Conservation (phyloP, 2,888 invertebrate genomes). For the Parthenolecanium corni region DNA sequence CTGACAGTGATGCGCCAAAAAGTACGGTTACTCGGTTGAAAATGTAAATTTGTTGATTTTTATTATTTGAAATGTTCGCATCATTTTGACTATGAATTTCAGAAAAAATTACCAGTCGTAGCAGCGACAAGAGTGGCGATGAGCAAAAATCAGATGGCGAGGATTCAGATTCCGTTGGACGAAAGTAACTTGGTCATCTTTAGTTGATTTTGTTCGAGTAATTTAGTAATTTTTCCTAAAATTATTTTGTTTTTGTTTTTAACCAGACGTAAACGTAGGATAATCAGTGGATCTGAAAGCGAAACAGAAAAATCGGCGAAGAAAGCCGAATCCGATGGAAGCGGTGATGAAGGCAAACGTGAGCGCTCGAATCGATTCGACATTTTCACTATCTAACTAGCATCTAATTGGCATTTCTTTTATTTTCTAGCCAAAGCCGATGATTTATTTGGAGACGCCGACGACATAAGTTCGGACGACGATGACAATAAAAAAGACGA, state of each 20-base stretch:
- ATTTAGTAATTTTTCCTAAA: no score
- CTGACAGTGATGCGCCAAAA: constrained; percentile 20
- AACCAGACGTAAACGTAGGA: constrained; percentile 3
- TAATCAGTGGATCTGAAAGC: constrained; percentile 17
- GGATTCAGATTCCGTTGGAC: background rate
- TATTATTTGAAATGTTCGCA: no score
- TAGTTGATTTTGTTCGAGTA: no score
- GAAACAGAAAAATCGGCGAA: constrained; percentile 28
- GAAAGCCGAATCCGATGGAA: constrained; percentile 25
- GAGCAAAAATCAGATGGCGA: constrained; percentile 4
- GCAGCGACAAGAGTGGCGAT: constrained; percentile 28
- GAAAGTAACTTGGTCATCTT: no score
- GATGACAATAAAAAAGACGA: constrained; percentile 29
- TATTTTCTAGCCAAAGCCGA: constrained; percentile 46
- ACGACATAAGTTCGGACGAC: constrained; percentile 78
- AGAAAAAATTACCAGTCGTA: constrained; percentile 4
- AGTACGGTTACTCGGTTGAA: constrained; percentile 6
- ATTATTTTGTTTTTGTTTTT: no score
- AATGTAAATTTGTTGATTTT: background rate
- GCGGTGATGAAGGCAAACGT: constrained; percentile 29
- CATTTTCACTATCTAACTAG: no score
- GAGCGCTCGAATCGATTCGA: no score
- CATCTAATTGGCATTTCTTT: constrained; percentile 25
- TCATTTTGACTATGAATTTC: background rate
- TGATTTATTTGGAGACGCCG: constrained; percentile 84